These are phyloP conservation scores for Ptychochromis oligacanthus DNA, from an alignment of 2,113 vertebrate genomes.

Conservation along the genomic window DNA sequence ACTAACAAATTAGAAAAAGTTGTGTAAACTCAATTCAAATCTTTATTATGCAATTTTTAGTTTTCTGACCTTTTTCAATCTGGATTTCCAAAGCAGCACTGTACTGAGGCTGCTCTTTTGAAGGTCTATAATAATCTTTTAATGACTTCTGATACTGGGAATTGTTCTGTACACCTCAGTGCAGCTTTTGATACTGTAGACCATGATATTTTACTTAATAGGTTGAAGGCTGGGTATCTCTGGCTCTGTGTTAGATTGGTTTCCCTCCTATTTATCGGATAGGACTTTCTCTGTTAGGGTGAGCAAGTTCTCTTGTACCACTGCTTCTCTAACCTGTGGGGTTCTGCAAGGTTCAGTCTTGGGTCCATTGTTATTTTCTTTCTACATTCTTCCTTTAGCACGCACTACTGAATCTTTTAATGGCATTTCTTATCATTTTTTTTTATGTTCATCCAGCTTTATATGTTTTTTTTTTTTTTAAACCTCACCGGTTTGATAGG, in stretches of 20 bases:
- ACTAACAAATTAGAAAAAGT: no score
- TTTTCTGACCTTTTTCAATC: neutral
- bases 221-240: neutral
- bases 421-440: no score
- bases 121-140: neutral
- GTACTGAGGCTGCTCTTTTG: neutral
- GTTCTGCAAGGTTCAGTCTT: no score
- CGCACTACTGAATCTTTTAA: no score
- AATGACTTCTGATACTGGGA: neutral
- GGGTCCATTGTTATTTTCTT: no score
- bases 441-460: no score
- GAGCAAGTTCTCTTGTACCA: neutral
- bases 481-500: no score
- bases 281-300: neutral
- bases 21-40: no score
- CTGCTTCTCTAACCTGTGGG: neutral
- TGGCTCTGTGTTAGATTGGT: neutral
- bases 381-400: no score
- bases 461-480: no score
- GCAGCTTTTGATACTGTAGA: neutral
- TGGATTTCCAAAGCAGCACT: neutral
- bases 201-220: neutral
- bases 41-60: no score
- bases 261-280: neutral
- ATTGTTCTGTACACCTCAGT: neutral